phyloP scores from a whole-genome alignment of 2,797 vertebrate genomes.

The Catharus ustulatus region DNA sequence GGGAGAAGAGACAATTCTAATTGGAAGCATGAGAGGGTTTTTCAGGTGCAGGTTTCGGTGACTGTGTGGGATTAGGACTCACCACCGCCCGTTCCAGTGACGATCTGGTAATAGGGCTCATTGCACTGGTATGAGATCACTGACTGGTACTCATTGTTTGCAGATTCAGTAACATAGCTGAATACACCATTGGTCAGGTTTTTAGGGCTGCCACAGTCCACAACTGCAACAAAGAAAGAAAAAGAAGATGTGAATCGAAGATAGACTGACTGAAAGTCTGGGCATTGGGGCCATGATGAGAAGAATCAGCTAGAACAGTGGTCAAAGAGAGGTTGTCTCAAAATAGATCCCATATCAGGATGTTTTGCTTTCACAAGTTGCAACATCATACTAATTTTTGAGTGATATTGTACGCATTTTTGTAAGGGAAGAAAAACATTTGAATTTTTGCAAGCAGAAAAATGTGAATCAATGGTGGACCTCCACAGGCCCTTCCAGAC shows the following conservation, averaged over 20 bases:
- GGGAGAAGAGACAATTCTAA: not conserved
- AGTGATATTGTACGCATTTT: not conserved
- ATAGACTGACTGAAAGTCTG: not conserved
- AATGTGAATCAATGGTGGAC: not conserved
- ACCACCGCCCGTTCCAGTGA: not conserved
- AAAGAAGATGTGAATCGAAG: not conserved
- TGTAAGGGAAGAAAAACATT: not conserved
- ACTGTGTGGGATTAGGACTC: not conserved
- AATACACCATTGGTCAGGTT: slow-evolving; percentile 72
- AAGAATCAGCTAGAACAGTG: not conserved
- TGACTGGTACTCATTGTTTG: slow-evolving; percentile 67
- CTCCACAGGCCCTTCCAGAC: not conserved
- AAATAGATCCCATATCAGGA: not conserved
- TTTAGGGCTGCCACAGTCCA: slow-evolving; percentile 70
- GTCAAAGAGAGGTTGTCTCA: not conserved
- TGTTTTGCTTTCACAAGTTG: not conserved
- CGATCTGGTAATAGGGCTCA: slow-evolving; percentile 75
- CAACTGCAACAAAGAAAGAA: slow-evolving; percentile 66
- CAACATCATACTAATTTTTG: not conserved
- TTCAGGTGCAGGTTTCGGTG: not conserved
- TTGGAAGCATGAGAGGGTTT: not conserved
- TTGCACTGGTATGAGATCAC: slow-evolving; percentile 71
- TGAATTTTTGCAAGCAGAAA: not conserved
- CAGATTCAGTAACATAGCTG: slow-evolving; percentile 8
- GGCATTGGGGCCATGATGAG: not conserved